phyloP scores from a whole-genome alignment of 1,140 invertebrate species.

The Drosophila nasuta region DNA sequence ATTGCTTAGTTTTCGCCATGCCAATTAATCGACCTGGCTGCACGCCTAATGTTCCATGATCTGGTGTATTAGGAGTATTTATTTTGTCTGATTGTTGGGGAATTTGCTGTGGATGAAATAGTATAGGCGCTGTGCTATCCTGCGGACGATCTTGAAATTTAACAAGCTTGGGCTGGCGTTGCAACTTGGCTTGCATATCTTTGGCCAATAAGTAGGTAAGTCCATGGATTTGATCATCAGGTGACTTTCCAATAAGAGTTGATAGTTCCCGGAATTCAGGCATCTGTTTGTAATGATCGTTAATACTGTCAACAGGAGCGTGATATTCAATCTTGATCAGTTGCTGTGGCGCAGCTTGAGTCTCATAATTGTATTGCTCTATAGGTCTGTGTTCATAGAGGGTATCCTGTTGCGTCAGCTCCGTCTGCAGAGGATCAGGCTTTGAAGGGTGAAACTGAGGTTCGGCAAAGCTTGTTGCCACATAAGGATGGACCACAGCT shows the following conservation, averaged over 20 bases:
- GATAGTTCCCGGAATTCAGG: slow-evolving; percentile 76
- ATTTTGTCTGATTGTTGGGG: slow-evolving; percentile 9
- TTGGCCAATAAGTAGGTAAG: slow-evolving; percentile 80
- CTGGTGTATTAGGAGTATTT: neutral
- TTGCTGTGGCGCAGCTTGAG: slow-evolving; percentile 51
- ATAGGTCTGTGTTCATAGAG: slow-evolving; percentile 45
- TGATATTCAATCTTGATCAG: slow-evolving; percentile 80
- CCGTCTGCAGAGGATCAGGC: slow-evolving; percentile 63
- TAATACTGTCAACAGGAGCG: slow-evolving; percentile 59
- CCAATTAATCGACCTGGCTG: slow-evolving; percentile 70
- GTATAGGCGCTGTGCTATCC: slow-evolving; percentile 73
- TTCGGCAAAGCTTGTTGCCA: slow-evolving; percentile 17
- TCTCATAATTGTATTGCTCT: slow-evolving; percentile 61
- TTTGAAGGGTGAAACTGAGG: slow-evolving; percentile 68
- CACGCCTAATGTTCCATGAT: slow-evolving; percentile 50
- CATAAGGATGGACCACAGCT: slow-evolving; percentile 3
- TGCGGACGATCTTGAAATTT: slow-evolving; percentile 56
- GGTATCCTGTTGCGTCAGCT: slow-evolving; percentile 30
- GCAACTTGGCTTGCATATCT: slow-evolving; percentile 79
- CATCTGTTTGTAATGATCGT: slow-evolving; percentile 73
- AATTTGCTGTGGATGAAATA: slow-evolving; percentile 62
- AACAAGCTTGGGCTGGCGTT: slow-evolving; percentile 62
- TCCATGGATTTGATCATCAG: slow-evolving; percentile 82
- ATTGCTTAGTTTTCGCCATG: slow-evolving; percentile 76
- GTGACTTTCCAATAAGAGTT: slow-evolving; percentile 77